These are phyloP conservation scores for Malurus leucopterus DNA, from an alignment of 2,797 vertebrate species.

Conservation along the genomic window DNA sequence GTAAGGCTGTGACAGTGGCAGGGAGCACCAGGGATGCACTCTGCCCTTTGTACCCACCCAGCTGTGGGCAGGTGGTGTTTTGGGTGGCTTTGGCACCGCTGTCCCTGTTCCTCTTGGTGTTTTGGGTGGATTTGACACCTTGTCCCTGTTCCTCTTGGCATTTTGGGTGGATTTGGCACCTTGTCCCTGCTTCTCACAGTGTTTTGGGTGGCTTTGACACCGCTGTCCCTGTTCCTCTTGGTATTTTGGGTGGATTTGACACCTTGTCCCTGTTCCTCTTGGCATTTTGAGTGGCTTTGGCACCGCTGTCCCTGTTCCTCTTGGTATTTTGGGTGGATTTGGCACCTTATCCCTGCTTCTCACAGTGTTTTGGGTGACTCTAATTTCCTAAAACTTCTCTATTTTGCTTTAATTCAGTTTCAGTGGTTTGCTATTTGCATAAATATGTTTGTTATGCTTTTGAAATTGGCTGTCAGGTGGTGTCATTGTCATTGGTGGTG, in stretches of 20 bases:
- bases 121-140: neutral
- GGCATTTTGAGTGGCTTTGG: too few relatives aligned
- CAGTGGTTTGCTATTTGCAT: neutral
- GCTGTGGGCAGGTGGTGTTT: rapidly evolving
- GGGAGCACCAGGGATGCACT: neutral
- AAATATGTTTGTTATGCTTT: neutral
- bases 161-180: too few relatives aligned
- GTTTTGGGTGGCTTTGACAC: too few relatives aligned
- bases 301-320: too few relatives aligned
- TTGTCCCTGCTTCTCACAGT: too few relatives aligned
- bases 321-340: too few relatives aligned
- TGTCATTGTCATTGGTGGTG: neutral
- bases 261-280: too few relatives aligned
- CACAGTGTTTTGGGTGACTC: neutral
- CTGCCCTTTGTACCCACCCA: rapidly evolving
- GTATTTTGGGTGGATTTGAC: too few relatives aligned
- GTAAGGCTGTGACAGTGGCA: slow-evolving; percentile 43
- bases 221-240: too few relatives aligned
- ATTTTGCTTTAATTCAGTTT: neutral
- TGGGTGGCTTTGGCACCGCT: rapidly evolving
- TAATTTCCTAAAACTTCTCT: neutral
- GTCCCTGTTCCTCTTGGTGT: rapidly evolving
- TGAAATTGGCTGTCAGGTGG: neutral
- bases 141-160: too few relatives aligned
- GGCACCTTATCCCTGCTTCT: too few relatives aligned